These are phyloP conservation scores for Otis tarda DNA, from an alignment of 2,113 vertebrate genomes.

Conservation along the genomic window DNA sequence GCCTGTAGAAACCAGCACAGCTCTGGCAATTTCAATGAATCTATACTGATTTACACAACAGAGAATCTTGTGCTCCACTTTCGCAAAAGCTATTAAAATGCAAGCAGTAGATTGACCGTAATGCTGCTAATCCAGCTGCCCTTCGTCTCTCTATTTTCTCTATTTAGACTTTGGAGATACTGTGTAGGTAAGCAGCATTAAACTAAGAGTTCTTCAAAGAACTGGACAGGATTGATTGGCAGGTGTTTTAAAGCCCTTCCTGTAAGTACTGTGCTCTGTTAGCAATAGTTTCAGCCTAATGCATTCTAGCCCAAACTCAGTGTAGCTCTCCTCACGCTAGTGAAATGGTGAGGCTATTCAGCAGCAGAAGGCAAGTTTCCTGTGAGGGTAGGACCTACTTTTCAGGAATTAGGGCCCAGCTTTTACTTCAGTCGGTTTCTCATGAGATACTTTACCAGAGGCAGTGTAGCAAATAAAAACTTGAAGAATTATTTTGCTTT, in stretches of 20 bases:
- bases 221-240: slow-evolving; percentile 5
- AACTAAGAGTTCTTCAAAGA: slow-evolving; percentile 44
- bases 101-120: background rate
- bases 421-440: background rate
- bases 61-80: background rate
- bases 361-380: background rate
- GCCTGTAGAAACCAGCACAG: background rate
- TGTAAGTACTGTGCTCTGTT: background rate
- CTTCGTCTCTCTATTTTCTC: background rate
- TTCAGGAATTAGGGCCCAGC: background rate
- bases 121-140: slow-evolving; percentile 18
- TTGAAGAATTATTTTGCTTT: background rate
- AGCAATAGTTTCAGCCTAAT: background rate
- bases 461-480: background rate
- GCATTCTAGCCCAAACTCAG: background rate
- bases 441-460: background rate
- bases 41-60: background rate
- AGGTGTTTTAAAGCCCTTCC: slow-evolving; percentile 21
- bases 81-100: slow-evolving; percentile 23
- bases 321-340: background rate
- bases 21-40: background rate
- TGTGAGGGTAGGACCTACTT: background rate
- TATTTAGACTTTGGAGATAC: background rate
- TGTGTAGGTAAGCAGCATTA: slow-evolving; percentile 31
- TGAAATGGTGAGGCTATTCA: background rate